Conservation (phyloP, 2,888 invertebrate genomes). For the Charanyca ferruginea region DNA sequence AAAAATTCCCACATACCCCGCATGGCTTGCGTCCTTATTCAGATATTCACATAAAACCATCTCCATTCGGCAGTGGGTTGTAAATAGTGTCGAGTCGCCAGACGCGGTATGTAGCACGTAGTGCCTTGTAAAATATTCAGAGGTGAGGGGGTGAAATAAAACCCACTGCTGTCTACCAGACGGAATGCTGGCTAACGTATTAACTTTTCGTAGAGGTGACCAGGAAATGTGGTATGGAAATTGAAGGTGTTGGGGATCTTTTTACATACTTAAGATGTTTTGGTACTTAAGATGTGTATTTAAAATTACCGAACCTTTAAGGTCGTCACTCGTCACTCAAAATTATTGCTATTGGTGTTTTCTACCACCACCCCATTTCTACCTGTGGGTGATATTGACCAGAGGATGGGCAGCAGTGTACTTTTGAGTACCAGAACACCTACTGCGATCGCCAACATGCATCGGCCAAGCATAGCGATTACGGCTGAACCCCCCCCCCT, state of each 20-base stretch:
- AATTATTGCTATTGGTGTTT: too few species aligned
- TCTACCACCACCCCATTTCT: too few species aligned
- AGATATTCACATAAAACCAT: conserved; percentile 76
- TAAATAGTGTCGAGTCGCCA: conserved; percentile 66
- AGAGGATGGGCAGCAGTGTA: too few species aligned
- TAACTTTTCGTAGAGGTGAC: conserved; percentile 55
- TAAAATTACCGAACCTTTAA: too few species aligned
- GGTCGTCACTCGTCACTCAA: too few species aligned
- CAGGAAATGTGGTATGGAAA: conserved; percentile 41
- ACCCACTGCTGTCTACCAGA: conserved; percentile 62
- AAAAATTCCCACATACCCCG: conserved; percentile 40
- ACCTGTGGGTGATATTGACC: too few species aligned
- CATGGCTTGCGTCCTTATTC: conserved; percentile 58
- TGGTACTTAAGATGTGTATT: too few species aligned
- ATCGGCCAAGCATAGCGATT: too few species aligned
- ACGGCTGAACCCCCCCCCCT: too few species aligned
- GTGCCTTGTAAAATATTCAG: conserved; percentile 77
- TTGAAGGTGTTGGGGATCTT: not conserved
- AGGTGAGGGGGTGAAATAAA: conserved; percentile 72
- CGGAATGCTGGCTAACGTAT: conserved; percentile 57
- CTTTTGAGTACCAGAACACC: too few species aligned
- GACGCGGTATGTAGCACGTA: conserved; percentile 67
- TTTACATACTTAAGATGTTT: not conserved
- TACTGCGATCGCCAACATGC: too few species aligned
- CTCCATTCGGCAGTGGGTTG: conserved; percentile 63